Conservation (phyloP, 2,797 vertebrate species). For the Sebastes baramenuke region DNA sequence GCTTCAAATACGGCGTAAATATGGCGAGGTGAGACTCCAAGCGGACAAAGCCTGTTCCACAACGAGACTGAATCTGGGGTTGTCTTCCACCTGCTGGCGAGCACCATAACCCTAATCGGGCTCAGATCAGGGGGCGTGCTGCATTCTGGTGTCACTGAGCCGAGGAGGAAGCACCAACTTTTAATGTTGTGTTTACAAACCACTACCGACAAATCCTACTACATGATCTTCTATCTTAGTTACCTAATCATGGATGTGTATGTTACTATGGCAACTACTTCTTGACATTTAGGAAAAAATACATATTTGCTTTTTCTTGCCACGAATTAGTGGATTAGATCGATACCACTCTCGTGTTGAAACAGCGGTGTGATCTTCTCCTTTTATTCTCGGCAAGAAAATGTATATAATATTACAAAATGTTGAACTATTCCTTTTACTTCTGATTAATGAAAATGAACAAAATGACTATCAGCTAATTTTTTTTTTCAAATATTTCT, state of each 20-base stretch:
- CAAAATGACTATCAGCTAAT: background rate
- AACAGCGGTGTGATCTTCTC: background rate
- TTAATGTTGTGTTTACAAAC: background rate
- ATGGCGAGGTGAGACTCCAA: too few relatives aligned
- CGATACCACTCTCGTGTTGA: background rate
- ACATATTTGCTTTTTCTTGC: background rate
- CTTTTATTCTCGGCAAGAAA: background rate
- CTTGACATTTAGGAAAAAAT: background rate
- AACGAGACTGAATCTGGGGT: background rate
- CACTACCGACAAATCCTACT: background rate
- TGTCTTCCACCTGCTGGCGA: background rate
- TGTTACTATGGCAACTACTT: background rate
- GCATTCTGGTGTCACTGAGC: background rate
- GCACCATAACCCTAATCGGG: background rate
- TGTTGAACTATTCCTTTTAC: background rate
- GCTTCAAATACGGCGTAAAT: background rate
- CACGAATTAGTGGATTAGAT: too few relatives aligned
- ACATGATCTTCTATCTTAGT: background rate
- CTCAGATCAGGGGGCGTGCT: background rate
- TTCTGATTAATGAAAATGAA: background rate
- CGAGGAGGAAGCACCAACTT: background rate
- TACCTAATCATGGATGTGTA: background rate
- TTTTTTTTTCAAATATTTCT: background rate
- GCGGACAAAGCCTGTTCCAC: background rate
- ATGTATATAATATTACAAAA: background rate